Percentiles rank a stretch among this genome's conserved stretches.
Conservation (phyloP, 2,113 vertebrate species). For the Jacana jacana region DNA sequence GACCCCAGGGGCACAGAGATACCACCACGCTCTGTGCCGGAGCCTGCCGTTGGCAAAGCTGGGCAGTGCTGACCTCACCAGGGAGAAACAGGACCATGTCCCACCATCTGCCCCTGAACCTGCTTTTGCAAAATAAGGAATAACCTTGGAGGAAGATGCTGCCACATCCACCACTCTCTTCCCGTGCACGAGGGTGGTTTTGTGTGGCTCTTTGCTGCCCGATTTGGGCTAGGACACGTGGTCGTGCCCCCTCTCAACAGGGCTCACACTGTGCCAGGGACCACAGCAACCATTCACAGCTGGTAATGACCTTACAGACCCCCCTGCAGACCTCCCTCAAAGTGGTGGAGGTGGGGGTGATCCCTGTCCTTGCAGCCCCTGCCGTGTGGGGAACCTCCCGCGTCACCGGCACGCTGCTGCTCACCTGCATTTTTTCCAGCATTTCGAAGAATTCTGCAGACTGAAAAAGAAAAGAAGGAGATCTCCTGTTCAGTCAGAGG, state of each 20-base stretch:
- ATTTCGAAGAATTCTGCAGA: constrained; percentile 91
- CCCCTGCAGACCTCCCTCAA: no score
- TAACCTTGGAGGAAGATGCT: background rate
- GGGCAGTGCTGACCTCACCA: background rate
- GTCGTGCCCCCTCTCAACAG: background rate
- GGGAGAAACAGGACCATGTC: fast-evolving
- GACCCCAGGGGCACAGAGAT: fast-evolving
- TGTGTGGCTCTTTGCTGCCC: background rate
- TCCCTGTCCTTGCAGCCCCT: background rate
- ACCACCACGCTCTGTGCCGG: background rate
- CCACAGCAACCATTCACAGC: background rate
- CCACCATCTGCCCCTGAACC: background rate
- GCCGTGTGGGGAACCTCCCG: background rate
- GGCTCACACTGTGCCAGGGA: background rate
- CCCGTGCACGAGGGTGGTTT: fast-evolving
- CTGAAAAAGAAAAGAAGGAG: constrained; percentile 74
- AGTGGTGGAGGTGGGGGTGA: no score
- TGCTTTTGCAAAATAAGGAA: background rate
- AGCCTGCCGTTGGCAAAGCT: background rate
- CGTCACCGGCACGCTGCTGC: background rate
- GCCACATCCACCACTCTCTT: background rate
- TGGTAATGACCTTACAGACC: fast-evolving
- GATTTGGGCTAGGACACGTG: no score
- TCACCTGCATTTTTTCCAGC: constrained; percentile 95
- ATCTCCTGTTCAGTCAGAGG: background rate